Evolutionary conservation across 2,888 invertebrate species (phyloP).

Genomic region (Aelia acuminata): DNA sequence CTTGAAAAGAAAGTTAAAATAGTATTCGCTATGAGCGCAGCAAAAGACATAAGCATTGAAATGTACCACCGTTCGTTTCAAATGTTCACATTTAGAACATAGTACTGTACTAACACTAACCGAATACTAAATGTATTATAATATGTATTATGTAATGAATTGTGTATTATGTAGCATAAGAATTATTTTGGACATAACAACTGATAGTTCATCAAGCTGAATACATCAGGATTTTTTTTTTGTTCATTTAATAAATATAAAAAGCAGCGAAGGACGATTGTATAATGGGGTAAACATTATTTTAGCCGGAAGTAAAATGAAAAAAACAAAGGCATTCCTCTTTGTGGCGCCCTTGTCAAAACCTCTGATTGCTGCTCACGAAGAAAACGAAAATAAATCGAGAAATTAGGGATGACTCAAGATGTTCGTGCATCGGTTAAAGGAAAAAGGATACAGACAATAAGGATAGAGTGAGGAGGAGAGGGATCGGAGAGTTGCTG

Average conservation of each 20-base stretch:
- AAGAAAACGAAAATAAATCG: conserved; percentile 37
- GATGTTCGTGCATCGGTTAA: background rate
- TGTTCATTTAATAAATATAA: background rate
- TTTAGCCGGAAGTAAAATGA: background rate
- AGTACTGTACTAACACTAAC: too few species aligned
- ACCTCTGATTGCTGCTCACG: conserved; percentile 10
- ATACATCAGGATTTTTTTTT: background rate
- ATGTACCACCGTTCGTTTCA: too few species aligned
- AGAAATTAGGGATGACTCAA: conserved; percentile 24
- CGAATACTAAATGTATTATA: too few species aligned
- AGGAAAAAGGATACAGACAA: conserved; percentile 1
- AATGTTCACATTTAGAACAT: too few species aligned
- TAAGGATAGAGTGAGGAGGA: background rate
- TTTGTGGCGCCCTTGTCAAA: conserved; percentile 15
- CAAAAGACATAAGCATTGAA: too few species aligned
- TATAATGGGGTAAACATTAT: background rate
- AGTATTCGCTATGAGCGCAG: too few species aligned
- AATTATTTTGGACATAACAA: too few species aligned
- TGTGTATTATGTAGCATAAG: too few species aligned
- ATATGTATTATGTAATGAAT: too few species aligned
- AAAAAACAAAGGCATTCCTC: background rate
- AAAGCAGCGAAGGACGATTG: background rate
- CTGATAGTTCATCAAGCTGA: too few species aligned
- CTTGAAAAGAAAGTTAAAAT: too few species aligned
- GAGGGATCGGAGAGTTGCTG: conserved; percentile 22